Evolutionary conservation across 2,888 invertebrate species (phyloP), one percentile per base, ranked within the genome.

Genomic region (Glaucopsyche alexis): DNA sequence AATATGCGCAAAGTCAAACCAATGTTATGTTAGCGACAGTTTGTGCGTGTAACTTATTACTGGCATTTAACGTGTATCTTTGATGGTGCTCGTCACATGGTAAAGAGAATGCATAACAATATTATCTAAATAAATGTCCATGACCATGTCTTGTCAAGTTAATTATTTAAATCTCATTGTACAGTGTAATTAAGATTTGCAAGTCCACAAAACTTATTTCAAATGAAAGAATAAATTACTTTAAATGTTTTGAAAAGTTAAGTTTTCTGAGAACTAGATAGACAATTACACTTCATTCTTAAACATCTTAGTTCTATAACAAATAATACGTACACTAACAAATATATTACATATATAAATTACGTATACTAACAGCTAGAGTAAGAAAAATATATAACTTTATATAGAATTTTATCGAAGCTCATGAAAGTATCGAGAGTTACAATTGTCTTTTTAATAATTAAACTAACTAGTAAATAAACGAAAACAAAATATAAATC

Each of bases 321-420:
- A 82, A 80, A 81, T 81, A 83, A 84, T 82, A 78, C 79, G 81
- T 78, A 81, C 76, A 79, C 49, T 49, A 67, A 67, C 72, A 73
- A 73, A 71, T 72, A 69, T 69, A 71, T 72, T 71, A 75, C 72
- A 73, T 73, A 73, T 72, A 72, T 73, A 73, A 71, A 73, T 74
- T 81, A 79, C 80, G 80, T 82, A 81, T 80, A 77, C 86, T 86
- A 87, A 71, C 80, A 75, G 79, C 88, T 87, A 88, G 85, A 87
- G 90, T 92, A 92, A 89, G 88, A 91, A 92, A 92, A 92, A 92
- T 91, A 92, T 90, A 91, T 88, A 85, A 80, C 82, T 81, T 80
- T 84, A 83, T 83, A 82, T 81, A 87, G 89, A 89, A 88, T 87
- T 87, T 84, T 89, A 87, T 85, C 86, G 90, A 92, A 92, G 92